phyloP scores from a whole-genome alignment of 2,888 invertebrate genomes.

The Phortica magna region DNA sequence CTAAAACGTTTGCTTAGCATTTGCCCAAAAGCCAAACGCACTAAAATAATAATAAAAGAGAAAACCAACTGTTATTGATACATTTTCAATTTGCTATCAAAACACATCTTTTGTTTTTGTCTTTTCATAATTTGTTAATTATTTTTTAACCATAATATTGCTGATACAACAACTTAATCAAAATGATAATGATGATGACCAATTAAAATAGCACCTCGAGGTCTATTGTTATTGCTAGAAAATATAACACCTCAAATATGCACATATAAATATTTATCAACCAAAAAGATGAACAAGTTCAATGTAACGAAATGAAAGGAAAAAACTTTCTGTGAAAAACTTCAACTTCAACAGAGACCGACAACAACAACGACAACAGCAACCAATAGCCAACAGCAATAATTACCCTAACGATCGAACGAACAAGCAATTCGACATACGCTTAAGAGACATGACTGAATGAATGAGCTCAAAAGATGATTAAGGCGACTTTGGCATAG shows the following conservation, averaged over 20 bases:
- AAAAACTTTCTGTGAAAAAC: constrained; percentile 37
- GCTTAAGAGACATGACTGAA: neutral
- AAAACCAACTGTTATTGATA: neutral
- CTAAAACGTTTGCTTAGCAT: neutral
- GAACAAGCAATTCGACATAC: constrained; percentile 11
- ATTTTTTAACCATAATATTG: constrained; percentile 60
- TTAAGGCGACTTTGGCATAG: constrained; percentile 23
- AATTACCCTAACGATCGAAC: constrained; percentile 25
- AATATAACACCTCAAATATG: constrained; percentile 29
- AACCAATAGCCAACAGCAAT: neutral
- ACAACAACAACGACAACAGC: constrained; percentile 1
- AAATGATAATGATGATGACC: constrained; percentile 62
- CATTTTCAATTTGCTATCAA: neutral
- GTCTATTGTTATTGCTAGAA: constrained; percentile 39
- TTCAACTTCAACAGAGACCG: neutral
- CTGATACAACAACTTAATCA: constrained; percentile 73
- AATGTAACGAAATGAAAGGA: constrained; percentile 23
- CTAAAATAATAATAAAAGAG: constrained; percentile 1
- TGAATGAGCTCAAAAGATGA: constrained; percentile 24
- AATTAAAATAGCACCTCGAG: constrained; percentile 73
- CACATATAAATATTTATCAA: constrained; percentile 8
- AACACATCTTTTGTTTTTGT: too few relatives aligned
- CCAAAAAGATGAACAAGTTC: constrained; percentile 9
- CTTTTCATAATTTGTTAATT: constrained; percentile 70
- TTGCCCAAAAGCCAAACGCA: neutral